phyloP scores from a whole-genome alignment of 2,797 vertebrate species.

The Crax fasciolata region DNA sequence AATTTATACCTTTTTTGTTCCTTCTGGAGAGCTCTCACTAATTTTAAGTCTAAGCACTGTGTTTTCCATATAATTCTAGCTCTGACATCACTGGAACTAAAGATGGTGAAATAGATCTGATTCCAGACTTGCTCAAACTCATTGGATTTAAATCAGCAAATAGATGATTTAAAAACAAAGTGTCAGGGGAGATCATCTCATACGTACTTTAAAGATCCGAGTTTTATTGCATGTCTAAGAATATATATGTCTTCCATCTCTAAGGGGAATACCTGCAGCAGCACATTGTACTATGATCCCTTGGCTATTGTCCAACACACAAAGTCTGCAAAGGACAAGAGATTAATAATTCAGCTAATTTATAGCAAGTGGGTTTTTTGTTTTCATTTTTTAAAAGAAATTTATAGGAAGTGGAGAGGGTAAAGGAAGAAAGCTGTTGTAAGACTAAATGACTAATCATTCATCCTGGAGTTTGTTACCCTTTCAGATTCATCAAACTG shows the following conservation, averaged over 20 bases:
- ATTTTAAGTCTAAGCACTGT: conserved; percentile 66
- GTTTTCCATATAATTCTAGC: conserved; percentile 52
- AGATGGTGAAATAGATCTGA: conserved; percentile 22
- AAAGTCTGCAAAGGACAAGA: conserved; percentile 52
- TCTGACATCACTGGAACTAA: neutral
- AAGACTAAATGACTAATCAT: conserved; percentile 48
- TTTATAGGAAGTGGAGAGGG: conserved; percentile 39
- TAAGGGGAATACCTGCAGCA: conserved; percentile 66
- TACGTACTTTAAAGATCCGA: conserved; percentile 37
- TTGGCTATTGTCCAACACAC: conserved; percentile 65
- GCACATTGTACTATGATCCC: conserved; percentile 32
- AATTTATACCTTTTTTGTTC: conserved; percentile 92
- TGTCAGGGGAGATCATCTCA: conserved; percentile 7
- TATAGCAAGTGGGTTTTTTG: neutral
- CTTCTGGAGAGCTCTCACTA: conserved; percentile 77
- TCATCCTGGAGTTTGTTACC: conserved; percentile 64
- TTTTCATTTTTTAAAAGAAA: conserved; percentile 53
- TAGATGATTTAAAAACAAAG: conserved; percentile 48
- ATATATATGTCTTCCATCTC: conserved; percentile 50
- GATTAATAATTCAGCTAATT: conserved; percentile 80
- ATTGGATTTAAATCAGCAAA: conserved; percentile 45
- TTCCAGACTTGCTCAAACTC: neutral
- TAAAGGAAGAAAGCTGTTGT: conserved; percentile 45
- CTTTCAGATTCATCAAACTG: conserved; percentile 42
- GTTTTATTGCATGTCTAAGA: conserved; percentile 53